Evolutionary conservation across 2,888 invertebrate species (phyloP).

Genomic region (Rhodophaea formosa): DNA sequence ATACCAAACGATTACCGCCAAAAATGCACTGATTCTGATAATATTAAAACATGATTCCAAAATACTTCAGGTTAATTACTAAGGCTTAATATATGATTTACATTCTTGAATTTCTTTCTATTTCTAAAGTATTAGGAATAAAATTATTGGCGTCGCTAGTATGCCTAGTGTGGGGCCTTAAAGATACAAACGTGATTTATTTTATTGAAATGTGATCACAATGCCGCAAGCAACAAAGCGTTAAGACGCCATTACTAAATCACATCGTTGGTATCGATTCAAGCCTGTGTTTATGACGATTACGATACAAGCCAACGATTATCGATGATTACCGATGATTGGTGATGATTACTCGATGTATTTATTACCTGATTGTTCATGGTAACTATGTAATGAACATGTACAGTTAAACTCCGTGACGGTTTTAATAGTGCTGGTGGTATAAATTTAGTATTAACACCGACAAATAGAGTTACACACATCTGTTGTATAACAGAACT

Average conservation of each 20-base stretch:
- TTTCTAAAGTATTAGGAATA: too few relatives aligned
- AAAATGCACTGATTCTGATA: too few relatives aligned
- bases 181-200: background rate
- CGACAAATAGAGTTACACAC: too few relatives aligned
- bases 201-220: background rate
- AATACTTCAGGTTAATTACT: too few relatives aligned
- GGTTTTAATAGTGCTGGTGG: background rate
- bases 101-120: too few relatives aligned
- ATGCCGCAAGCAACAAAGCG: background rate
- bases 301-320: slow-evolving; percentile 10
- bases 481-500: too few relatives aligned
- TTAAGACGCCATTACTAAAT: slow-evolving; percentile 6
- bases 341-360: slow-evolving; percentile 4
- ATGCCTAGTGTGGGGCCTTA: too few relatives aligned
- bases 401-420: slow-evolving; percentile 8
- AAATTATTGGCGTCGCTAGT: too few relatives aligned
- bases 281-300: slow-evolving; percentile 13
- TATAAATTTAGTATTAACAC: too few relatives aligned
- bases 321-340: slow-evolving; percentile 4
- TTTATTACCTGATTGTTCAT: slow-evolving; percentile 8
- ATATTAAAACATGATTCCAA: too few relatives aligned
- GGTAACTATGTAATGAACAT: slow-evolving; percentile 5
- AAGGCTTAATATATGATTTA: too few relatives aligned
- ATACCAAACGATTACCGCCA: too few relatives aligned
- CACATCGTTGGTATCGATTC: slow-evolving; percentile 10